These are phyloP conservation scores for Aurelia aurita complex sp. Pacific DNA, from an alignment of 30 jellyfish, hydroid and myxozoan species.

Conservation along the genomic window DNA sequence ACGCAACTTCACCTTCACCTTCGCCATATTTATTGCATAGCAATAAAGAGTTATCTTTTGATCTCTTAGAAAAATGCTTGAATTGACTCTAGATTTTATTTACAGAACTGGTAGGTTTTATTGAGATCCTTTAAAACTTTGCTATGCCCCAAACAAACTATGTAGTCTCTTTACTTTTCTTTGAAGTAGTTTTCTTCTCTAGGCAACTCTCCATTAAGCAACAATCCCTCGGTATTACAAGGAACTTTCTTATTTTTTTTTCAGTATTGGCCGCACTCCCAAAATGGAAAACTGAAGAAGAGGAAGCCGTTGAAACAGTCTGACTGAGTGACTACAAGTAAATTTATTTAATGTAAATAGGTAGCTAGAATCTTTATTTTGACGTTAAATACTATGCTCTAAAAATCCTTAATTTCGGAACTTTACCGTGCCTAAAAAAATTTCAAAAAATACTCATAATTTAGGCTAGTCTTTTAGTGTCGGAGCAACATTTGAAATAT, in stretches of 20 bases:
- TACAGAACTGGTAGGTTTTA: background rate
- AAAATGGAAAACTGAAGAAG: conserved; percentile 41
- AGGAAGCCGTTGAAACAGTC: conserved; percentile 29
- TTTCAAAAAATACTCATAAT: too few relatives aligned
- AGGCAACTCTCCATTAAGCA: too few relatives aligned
- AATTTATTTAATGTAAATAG: background rate
- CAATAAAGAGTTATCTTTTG: background rate
- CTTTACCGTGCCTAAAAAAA: too few relatives aligned
- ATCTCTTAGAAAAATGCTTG: background rate
- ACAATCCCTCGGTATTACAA: too few relatives aligned
- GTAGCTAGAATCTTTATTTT: too few relatives aligned
- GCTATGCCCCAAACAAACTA: background rate
- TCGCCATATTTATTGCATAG: too few relatives aligned
- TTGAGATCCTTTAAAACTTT: background rate
- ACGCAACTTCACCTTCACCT: too few relatives aligned
- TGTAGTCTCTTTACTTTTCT: background rate
- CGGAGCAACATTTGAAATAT: too few relatives aligned
- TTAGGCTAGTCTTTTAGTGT: too few relatives aligned
- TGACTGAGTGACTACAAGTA: background rate
- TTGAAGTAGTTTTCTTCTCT: background rate
- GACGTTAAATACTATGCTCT: too few relatives aligned
- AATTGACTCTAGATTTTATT: background rate
- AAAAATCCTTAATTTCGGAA: too few relatives aligned
- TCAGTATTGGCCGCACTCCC: conserved; percentile 46
- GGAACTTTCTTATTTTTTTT: background rate